Percentiles rank a stretch among this genome's conserved stretches.
phyloP scores from a whole-genome alignment of 2,888 invertebrate genomes.

The Luffia ferchaultella region DNA sequence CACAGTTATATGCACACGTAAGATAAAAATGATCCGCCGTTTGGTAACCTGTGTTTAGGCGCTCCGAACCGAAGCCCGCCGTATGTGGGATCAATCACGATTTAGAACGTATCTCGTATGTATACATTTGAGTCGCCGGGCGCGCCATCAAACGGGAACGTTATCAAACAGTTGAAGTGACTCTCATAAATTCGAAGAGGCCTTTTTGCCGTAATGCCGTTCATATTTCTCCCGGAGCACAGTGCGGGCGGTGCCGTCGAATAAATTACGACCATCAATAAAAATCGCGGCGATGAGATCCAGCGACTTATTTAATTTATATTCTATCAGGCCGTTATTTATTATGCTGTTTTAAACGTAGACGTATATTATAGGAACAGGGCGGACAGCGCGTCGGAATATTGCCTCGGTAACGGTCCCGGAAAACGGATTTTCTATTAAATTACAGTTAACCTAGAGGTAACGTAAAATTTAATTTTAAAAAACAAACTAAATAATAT shows the following conservation, averaged over 20 bases:
- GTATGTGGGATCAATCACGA: constrained; percentile 27
- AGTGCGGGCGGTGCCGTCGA: constrained; percentile 61
- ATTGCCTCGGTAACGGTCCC: no score
- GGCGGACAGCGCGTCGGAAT: no score
- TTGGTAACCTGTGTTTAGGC: no score
- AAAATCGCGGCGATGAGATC: constrained; percentile 57
- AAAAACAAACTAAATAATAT: no score
- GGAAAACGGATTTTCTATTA: no score
- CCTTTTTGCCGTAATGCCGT: constrained; percentile 63
- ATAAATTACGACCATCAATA: constrained; percentile 64
- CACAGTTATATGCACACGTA: no score
- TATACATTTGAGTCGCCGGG: constrained; percentile 26
- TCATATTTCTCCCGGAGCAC: constrained; percentile 60
- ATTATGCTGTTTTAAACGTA: no score
- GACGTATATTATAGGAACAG: no score
- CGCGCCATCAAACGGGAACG: constrained; percentile 20
- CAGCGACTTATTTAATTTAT: constrained; percentile 63
- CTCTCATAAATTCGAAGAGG: constrained; percentile 60
- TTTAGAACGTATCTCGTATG: constrained; percentile 35
- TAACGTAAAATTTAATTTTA: no score
- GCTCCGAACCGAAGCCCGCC: constrained; percentile 14
- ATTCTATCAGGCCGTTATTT: constrained; percentile 58
- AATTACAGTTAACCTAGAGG: no score
- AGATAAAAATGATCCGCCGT: no score
- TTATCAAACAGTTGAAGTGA: constrained; percentile 33